Base-by-base conservation (phyloP, 2,888 invertebrate genomes). In the Unio delphinus region DNA sequence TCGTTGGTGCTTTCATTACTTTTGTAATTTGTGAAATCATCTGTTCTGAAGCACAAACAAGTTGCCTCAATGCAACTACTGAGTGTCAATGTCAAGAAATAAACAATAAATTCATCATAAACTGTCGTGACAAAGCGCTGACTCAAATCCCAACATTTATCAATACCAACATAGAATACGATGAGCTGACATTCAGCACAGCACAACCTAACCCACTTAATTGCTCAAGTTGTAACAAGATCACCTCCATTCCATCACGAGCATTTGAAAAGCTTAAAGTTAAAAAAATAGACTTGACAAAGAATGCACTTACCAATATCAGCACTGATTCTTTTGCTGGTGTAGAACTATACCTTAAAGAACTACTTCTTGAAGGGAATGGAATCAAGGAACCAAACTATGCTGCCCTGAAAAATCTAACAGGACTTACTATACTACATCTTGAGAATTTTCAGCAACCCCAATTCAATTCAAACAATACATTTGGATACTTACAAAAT, bases 191-290 rank as follows among this genome's bases (percentile, higher is more conserved):
- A 8, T 74, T 86, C 61, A 67, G 57, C 17, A 69, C 68, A 1
- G 20, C 64, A 34, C 55, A 68, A n/a, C 1, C 23, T 23, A 23
- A 23, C 23, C 23, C 74, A 26, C 68, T 68, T 18, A n/a, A 4
- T 4, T 75, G 72, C 55, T 54, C 28, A 7, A 1, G 54, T 34
- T 28, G 55, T 23, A 85, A 84, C 67, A 68, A 73, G 18, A 82
- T 85, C 34, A 64, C 62, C 26, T 64, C 63, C 1, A 68, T 86
- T 34, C 72, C 73, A 15, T 72, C 70, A 6, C 60, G 70, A 67
- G 95, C 95, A 85, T 97, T 97, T 90, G 95, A 95, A 87, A 95
- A 95, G 20, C 92, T 97, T 82, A 94, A 94, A 69, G 91, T 97
- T 79, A 93, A 94, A 83, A 95, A 95, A 89, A 95, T 90, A 65